phyloP scores from a whole-genome alignment of 1,140 invertebrate genomes.

The Aphelinus certus region DNA sequence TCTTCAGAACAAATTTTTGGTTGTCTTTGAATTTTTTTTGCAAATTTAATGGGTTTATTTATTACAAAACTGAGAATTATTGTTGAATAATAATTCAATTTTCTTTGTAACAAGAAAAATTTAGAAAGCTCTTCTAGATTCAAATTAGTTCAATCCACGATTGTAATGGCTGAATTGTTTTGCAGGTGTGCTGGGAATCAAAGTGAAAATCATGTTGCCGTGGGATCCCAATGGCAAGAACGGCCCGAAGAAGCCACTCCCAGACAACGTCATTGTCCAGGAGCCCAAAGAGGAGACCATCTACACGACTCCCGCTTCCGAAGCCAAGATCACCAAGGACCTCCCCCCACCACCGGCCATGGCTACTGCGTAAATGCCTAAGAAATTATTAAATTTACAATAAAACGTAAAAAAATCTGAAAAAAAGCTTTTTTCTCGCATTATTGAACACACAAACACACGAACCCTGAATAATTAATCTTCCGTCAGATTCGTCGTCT shows the following conservation, averaged over 20 bases:
- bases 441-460: too few species aligned
- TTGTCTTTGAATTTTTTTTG: too few species aligned
- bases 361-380: constrained; percentile 10
- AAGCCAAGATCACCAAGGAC: constrained; percentile 67
- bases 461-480: too few species aligned
- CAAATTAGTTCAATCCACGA: too few species aligned
- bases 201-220: constrained; percentile 99
- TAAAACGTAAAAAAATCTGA: constrained; percentile 32
- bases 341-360: constrained; percentile 47
- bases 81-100: background rate
- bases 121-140: too few species aligned
- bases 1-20: too few species aligned
- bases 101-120: too few species aligned
- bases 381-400: constrained; percentile 26
- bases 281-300: constrained; percentile 90
- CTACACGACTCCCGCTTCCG: constrained; percentile 71
- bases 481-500: too few species aligned
- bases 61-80: background rate
- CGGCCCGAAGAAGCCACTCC: constrained; percentile 95
- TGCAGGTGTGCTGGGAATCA: constrained; percentile 80
- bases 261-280: constrained; percentile 94
- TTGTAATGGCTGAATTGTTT: constrained; percentile 21
- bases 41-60: too few species aligned
- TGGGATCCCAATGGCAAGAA: constrained; percentile 97
- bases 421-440: too few species aligned